Evolutionary conservation across 2,113 vertebrate genomes (phyloP), one percentile per base, ranked within the genome.

Genomic region (Trochalopteron elliotii): DNA sequence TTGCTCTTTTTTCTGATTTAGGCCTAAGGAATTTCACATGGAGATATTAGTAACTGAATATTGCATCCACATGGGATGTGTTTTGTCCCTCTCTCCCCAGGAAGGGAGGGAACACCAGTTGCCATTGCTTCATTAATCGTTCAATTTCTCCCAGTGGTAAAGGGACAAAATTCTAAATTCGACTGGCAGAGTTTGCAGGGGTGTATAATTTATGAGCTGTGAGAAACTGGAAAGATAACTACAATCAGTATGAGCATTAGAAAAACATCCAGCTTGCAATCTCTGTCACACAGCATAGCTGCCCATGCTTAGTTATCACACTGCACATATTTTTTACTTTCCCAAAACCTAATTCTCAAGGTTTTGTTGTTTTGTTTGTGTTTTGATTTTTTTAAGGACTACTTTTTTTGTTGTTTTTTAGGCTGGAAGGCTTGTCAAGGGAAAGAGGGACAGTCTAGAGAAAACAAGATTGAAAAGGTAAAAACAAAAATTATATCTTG

Each of bases 191-290:
- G 49, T 86, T 90, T 92, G 60, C 65, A 78, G 59, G 37, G 33
- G 31, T 88, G 9, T 92, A 52, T 93, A 89, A 96, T 89, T 95
- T 90, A 94, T 87, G 83, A 94, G 37, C n/a, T 0, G 22, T 64
- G 72, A 93, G 68, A 93, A 91, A 88, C 79, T 90, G 71, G 64
- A 88, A 86, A 94, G 87, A 92, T 70, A 90, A 52, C 68, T 92
- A 28, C 57, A 87, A 75, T 89, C 83, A 92, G 42, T 68, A 89
- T n/a, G 16, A 95, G 59, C 72, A 82, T 33, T 75, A 90, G 42
- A 60, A 95, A 95, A 94, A 78, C 53, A 79, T 75, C 68, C 79
- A 90, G 76, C 49, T 67, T 84, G 57, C 64, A 96, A 90, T 95
- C 85, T 94, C 83, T 94, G 79, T 42, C 60, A 78, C 69, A 53